phyloP scores from a whole-genome alignment of 2,113 vertebrate genomes.

The Oryzias javanicus region DNA sequence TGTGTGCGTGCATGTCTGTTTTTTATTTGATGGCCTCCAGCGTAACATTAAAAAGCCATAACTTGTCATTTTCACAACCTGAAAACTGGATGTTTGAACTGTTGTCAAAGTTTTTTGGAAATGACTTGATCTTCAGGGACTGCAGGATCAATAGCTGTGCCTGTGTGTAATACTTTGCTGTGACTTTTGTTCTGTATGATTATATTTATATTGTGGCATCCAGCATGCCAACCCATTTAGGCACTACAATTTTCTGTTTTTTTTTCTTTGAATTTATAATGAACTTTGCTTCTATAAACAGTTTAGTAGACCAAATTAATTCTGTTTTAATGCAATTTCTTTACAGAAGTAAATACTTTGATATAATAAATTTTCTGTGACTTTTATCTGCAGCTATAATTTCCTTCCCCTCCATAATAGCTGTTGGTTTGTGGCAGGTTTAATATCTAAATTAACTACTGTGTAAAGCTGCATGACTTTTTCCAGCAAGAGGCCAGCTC shows the following conservation, averaged over 20 bases:
- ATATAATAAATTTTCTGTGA: constrained; percentile 37
- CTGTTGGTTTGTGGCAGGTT: constrained; percentile 66
- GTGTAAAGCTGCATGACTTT: constrained; percentile 69
- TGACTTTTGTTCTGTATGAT: constrained; percentile 41
- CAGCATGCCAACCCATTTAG: constrained; percentile 27
- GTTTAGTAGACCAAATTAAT: constrained; percentile 33
- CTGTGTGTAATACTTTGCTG: constrained; percentile 5
- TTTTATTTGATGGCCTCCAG: constrained; percentile 31
- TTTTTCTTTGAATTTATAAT: constrained; percentile 8
- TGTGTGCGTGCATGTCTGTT: constrained; percentile 26
- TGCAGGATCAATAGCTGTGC: constrained; percentile 13
- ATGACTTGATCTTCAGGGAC: constrained; percentile 21
- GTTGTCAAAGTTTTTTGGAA: constrained; percentile 16
- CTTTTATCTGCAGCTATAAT: constrained; percentile 34
- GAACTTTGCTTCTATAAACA: constrained; percentile 23
- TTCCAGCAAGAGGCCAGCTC: constrained; percentile 58
- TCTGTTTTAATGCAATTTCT: constrained; percentile 48
- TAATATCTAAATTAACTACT: constrained; percentile 61
- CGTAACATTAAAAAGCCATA: constrained; percentile 47
- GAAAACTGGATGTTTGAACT: constrained; percentile 1
- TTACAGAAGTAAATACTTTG: constrained; percentile 38
- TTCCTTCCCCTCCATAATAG: constrained; percentile 36
- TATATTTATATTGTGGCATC: constrained; percentile 31
- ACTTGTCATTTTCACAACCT: constrained; percentile 34
- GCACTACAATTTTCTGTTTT: constrained; percentile 53